Conservation (phyloP, 2,797 vertebrate species). For the Pipistrellus kuhlii region DNA sequence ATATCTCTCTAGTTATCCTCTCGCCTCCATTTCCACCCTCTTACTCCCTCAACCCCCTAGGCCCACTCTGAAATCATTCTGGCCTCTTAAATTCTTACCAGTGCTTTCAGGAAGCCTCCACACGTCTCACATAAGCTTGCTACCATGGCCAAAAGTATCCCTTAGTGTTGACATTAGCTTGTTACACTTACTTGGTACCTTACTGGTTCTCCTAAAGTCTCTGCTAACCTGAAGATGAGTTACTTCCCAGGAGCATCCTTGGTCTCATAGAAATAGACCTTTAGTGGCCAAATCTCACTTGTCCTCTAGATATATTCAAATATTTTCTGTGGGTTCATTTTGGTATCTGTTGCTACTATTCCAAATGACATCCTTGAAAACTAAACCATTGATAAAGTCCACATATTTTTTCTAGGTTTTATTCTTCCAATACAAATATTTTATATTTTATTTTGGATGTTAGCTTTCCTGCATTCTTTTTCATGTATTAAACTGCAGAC, state of each 20-base stretch:
- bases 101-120: neutral
- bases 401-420: neutral
- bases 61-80: neutral
- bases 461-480: slow-evolving; percentile 41
- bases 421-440: neutral
- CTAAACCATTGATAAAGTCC: neutral
- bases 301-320: slow-evolving; percentile 3
- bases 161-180: neutral
- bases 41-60: neutral
- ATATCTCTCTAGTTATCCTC: slow-evolving; percentile 32
- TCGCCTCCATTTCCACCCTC: neutral
- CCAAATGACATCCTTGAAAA: slow-evolving; percentile 35
- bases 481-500: neutral
- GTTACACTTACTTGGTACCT: neutral
- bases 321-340: slow-evolving; percentile 50
- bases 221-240: slow-evolving; percentile 52
- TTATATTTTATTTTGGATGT: neutral
- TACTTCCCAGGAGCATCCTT: slow-evolving; percentile 6
- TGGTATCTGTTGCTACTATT: neutral
- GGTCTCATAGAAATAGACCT: slow-evolving; percentile 38
- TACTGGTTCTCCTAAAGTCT: slow-evolving; percentile 4
- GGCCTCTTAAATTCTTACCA: slow-evolving; percentile 44
- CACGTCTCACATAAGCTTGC: neutral
- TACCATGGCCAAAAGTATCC: neutral
- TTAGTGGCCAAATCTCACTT: slow-evolving; percentile 21